Conservation (phyloP, 2,797 vertebrate genomes). For the Propithecus deckenii region DNA sequence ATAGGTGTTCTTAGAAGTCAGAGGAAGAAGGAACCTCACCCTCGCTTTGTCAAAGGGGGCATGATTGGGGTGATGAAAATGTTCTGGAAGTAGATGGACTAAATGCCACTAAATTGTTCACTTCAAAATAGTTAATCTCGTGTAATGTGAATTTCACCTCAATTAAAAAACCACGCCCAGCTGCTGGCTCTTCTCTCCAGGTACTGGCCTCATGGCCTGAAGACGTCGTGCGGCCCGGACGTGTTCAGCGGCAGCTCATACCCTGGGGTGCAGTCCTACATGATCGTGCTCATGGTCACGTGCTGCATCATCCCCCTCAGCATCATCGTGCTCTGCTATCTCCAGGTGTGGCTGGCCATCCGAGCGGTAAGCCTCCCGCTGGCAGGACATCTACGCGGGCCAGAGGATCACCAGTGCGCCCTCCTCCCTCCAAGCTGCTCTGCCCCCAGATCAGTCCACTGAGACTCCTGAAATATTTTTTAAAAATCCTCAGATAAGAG, state of each 20-base stretch:
- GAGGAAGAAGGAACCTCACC: background rate
- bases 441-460: background rate
- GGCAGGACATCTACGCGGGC: background rate
- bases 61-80: background rate
- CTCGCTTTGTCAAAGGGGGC: background rate
- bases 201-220: slow-evolving; percentile 94
- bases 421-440: background rate
- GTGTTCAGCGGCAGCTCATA: slow-evolving; percentile 92
- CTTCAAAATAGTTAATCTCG: background rate
- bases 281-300: slow-evolving; percentile 90
- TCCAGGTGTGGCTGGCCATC: slow-evolving; percentile 92
- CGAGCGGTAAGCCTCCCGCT: slow-evolving; percentile 84
- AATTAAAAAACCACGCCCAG: background rate
- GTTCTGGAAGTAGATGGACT: background rate
- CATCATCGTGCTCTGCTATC: slow-evolving; percentile 92
- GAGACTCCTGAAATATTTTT: background rate
- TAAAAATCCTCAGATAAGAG: background rate
- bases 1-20: background rate
- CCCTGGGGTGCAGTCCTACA: slow-evolving; percentile 91
- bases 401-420: background rate
- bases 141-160: background rate
- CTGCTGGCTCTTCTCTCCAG: slow-evolving; percentile 74
- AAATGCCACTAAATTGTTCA: background rate
- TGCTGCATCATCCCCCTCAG: slow-evolving; percentile 89
- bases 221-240: slow-evolving; percentile 94